Evolutionary conservation across 2,113 vertebrate species (phyloP).

Genomic region (Eulemur rufifrons): DNA sequence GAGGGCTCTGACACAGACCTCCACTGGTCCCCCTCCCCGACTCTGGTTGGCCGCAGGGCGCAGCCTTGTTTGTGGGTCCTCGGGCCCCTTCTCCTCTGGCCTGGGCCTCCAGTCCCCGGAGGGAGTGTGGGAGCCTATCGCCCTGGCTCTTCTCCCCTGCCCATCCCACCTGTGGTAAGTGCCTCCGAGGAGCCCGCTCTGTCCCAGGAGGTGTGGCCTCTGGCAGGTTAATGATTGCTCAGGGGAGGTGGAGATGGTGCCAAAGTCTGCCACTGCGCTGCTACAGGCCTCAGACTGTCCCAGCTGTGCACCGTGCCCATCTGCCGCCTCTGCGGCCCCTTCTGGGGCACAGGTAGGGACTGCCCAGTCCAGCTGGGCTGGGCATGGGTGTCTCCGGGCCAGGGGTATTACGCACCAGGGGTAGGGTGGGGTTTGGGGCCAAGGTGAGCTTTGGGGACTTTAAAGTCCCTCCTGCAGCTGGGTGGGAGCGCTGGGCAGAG

Average conservation of each 20-base stretch:
- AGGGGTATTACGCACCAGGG: no score
- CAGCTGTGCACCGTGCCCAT: not conserved
- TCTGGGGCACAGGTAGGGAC: constrained; percentile 49
- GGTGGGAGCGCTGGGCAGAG: rapidly evolving
- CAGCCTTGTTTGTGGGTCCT: not conserved
- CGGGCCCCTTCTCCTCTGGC: not conserved
- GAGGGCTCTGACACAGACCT: not conserved
- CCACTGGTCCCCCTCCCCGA: rapidly evolving
- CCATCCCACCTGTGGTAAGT: not conserved
- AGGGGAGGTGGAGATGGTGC: constrained; percentile 49
- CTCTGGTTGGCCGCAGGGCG: not conserved
- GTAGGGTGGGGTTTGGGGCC: not conserved
- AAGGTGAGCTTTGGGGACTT: not conserved
- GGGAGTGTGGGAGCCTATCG: rapidly evolving
- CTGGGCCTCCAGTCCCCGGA: not conserved
- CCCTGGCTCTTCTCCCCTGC: not conserved
- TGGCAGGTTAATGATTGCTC: constrained; percentile 75
- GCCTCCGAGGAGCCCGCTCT: not conserved
- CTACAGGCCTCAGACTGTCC: not conserved
- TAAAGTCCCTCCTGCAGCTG: not conserved
- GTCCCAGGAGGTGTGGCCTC: constrained; percentile 5
- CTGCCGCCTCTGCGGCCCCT: not conserved
- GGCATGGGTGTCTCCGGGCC: not conserved
- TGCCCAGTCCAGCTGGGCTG: not conserved
- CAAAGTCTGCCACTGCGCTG: constrained; percentile 59